Conservation (phyloP, 2,888 invertebrate species). For the Mayetiola destructor region DNA sequence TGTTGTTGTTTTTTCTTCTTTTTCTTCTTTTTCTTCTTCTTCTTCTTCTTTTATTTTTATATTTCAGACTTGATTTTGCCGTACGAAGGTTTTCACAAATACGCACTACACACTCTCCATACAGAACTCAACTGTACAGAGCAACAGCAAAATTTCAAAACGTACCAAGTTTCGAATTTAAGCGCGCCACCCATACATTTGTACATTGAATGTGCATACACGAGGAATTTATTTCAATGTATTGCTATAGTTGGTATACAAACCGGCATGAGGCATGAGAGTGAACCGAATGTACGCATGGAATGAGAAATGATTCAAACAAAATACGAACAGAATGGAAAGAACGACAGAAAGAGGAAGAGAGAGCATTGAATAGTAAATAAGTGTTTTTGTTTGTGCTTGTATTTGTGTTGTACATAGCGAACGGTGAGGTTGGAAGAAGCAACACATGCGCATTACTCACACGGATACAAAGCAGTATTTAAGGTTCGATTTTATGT, state of each 20-base stretch:
- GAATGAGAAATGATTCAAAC: neutral
- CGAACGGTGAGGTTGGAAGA: no score
- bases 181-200: constrained; percentile 9
- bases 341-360: neutral
- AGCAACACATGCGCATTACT: constrained; percentile 4
- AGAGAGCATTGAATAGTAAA: neutral
- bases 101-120: constrained; percentile 18
- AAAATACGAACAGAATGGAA: neutral
- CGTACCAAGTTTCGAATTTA: neutral
- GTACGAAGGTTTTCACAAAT: constrained; percentile 15
- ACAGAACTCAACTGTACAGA: constrained; percentile 17
- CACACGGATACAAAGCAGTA: neutral
- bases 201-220: neutral
- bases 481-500: no score
- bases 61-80: no score
- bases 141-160: neutral
- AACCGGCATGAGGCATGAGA: no score
- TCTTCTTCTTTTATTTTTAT: no score
- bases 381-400: neutral
- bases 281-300: neutral
- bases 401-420: no score
- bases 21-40: no score
- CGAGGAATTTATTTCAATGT: no score
- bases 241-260: no score
- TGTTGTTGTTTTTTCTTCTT: no score